Conservation (phyloP, 2,797 vertebrate species). For the Leptodactylus fallax region DNA sequence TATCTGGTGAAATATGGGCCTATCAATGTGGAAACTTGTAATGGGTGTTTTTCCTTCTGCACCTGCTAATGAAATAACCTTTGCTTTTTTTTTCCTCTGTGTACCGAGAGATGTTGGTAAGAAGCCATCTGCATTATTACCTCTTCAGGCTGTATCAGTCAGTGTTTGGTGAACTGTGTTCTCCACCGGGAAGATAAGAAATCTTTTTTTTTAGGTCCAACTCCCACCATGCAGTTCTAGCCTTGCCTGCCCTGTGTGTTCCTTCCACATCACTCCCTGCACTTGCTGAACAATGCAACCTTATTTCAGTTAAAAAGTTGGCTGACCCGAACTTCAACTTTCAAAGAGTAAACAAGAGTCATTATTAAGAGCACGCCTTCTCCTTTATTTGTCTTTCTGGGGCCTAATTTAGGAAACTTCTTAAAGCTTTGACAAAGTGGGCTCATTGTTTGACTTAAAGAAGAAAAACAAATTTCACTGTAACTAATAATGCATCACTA, state of each 20-base stretch:
- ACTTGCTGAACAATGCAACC: slow-evolving; percentile 61
- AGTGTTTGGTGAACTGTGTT: slow-evolving; percentile 33
- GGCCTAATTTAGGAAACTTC: slow-evolving; percentile 57
- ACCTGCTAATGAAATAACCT: not conserved
- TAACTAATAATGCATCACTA: not conserved
- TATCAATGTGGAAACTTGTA: too few species aligned
- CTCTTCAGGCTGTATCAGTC: not conserved
- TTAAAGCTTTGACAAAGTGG: slow-evolving; percentile 28
- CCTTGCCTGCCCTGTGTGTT: slow-evolving; percentile 55
- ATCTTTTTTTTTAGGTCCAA: slow-evolving; percentile 35
- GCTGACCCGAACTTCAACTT: slow-evolving; percentile 63
- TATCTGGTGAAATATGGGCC: too few species aligned
- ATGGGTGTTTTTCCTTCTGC: not conserved
- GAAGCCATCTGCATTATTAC: slow-evolving; percentile 19
- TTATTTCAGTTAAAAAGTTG: slow-evolving; percentile 62
- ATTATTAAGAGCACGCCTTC: slow-evolving; percentile 57
- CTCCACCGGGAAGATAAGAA: slow-evolving; percentile 51
- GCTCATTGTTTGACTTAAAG: slow-evolving; percentile 9
- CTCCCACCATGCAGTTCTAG: slow-evolving; percentile 47
- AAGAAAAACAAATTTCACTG: not conserved
- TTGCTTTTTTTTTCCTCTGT: slow-evolving; percentile 15
- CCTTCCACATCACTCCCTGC: slow-evolving; percentile 63
- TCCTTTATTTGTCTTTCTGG: slow-evolving; percentile 52
- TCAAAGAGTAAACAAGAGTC: slow-evolving; percentile 62
- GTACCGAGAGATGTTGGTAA: not conserved